Evolutionary conservation across 2,888 invertebrate species (phyloP).

Genomic region (Eupithecia tripunctaria): DNA sequence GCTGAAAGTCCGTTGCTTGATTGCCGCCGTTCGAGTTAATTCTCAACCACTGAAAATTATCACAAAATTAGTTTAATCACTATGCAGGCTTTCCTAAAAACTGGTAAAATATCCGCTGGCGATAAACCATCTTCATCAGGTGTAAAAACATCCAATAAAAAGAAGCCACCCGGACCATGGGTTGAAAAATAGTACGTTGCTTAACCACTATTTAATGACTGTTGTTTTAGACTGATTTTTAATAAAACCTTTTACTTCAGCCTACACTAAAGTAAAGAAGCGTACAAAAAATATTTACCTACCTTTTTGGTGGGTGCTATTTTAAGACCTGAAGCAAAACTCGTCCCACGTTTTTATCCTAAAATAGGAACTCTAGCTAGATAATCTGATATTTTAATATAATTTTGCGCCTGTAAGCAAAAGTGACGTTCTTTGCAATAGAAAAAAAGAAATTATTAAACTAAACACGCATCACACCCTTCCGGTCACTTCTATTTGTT

Average conservation of each 20-base stretch:
- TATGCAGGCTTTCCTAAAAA: constrained; percentile 94
- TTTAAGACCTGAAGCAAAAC: too few species aligned
- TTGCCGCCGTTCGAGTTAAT: too few species aligned
- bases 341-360: too few species aligned
- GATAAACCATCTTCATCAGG: constrained; percentile 73
- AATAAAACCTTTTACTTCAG: constrained; percentile 75
- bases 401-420: neutral
- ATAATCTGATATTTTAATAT: too few species aligned
- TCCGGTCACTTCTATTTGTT: neutral
- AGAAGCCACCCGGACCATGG: constrained; percentile 88
- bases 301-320: too few species aligned
- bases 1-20: too few species aligned
- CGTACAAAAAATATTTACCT: too few species aligned
- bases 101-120: constrained; percentile 87
- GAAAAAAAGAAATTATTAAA: neutral
- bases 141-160: constrained; percentile 66
- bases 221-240: neutral
- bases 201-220: neutral
- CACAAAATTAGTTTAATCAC: neutral
- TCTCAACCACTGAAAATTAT: too few species aligned
- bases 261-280: too few species aligned
- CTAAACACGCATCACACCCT: neutral
- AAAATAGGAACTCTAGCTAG: too few species aligned
- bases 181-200: constrained; percentile 92
- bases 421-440: neutral